Conservation (phyloP, 2,113 vertebrate genomes). For the Clinocottus analis region DNA sequence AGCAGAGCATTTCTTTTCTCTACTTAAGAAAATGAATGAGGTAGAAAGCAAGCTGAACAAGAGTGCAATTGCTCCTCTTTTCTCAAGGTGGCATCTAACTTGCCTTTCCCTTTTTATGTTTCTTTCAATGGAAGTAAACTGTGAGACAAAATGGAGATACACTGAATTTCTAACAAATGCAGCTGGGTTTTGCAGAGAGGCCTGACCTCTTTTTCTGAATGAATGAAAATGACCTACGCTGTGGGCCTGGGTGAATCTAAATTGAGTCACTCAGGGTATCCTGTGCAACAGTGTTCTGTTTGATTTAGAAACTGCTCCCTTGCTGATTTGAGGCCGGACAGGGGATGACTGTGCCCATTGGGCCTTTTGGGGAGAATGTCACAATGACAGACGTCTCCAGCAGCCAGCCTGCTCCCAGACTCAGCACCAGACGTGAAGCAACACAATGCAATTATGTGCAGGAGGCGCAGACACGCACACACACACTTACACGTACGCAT, state of each 20-base stretch:
- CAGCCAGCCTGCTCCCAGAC: constrained; percentile 38
- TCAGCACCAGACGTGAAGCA: constrained; percentile 30
- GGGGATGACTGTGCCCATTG: constrained; percentile 36
- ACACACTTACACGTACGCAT: no score
- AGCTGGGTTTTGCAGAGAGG: constrained; percentile 25
- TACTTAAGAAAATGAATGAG: constrained; percentile 40
- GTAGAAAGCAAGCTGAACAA: constrained; percentile 10
- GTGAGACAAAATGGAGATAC: constrained; percentile 51
- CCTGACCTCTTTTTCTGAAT: constrained; percentile 71
- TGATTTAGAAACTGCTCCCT: constrained; percentile 68
- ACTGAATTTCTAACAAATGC: constrained; percentile 33
- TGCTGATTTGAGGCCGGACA: constrained; percentile 51
- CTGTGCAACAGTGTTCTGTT: constrained; percentile 59
- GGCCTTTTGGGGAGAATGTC: constrained; percentile 46
- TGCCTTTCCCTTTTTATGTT: constrained; percentile 27
- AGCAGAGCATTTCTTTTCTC: constrained; percentile 30
- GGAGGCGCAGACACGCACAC: constrained; percentile 7
- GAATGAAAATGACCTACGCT: constrained; percentile 70
- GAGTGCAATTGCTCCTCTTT: not conserved
- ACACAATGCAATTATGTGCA: constrained; percentile 49
- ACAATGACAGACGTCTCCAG: constrained; percentile 44
- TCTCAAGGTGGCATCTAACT: constrained; percentile 5
- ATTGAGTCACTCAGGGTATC: constrained; percentile 61
- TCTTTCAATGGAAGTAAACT: constrained; percentile 1
- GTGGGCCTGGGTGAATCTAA: constrained; percentile 63